Conservation (phyloP, 2,113 vertebrate species). For the Ibidorhyncha struthersii region DNA sequence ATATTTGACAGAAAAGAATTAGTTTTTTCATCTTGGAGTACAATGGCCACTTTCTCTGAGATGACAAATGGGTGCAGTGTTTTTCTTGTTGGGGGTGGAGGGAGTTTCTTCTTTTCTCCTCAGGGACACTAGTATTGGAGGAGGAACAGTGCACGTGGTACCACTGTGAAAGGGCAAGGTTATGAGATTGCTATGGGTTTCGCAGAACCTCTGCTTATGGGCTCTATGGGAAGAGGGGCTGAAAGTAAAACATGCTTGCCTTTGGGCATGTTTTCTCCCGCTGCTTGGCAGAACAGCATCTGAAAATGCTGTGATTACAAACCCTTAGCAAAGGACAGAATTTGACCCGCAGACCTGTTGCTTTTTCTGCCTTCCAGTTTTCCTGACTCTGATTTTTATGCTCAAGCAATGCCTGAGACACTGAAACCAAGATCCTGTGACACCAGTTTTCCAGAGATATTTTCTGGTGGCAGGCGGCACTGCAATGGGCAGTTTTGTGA, state of each 20-base stretch:
- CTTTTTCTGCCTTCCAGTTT: not conserved
- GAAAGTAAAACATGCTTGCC: not conserved
- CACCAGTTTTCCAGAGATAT: not conserved
- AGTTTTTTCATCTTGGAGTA: not conserved
- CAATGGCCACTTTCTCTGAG: not conserved
- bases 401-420: rapidly evolving
- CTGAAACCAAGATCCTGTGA: not conserved
- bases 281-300: not conserved
- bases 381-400: not conserved
- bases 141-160: not conserved
- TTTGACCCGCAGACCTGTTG: not conserved
- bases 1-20: not conserved
- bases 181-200: not conserved
- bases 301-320: not conserved
- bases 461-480: not conserved
- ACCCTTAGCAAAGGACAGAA: not conserved
- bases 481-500: not conserved
- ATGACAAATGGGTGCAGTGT: not conserved
- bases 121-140: not conserved
- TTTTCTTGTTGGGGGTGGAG: not conserved
- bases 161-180: not conserved
- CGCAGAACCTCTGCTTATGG: not conserved
- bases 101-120: not conserved
- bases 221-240: not conserved
- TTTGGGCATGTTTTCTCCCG: not conserved